Base-by-base conservation (phyloP, 1,140 invertebrate species). In the Drosophila athabasca region DNA sequence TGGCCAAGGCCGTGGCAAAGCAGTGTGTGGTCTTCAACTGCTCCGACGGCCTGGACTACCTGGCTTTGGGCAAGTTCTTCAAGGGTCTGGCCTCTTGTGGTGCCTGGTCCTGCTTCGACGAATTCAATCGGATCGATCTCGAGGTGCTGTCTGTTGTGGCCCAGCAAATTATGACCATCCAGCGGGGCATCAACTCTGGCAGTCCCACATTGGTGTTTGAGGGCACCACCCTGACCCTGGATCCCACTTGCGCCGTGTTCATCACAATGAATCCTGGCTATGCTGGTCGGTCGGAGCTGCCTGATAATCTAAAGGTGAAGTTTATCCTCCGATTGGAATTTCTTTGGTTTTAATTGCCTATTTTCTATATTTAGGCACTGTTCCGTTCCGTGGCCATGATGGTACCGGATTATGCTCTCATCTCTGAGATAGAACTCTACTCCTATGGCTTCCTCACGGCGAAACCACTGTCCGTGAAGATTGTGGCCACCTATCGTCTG, bases 21-120 rank as follows among this genome's bases (percentile, higher is more conserved):
- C 97, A 99, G 90, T 99, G 97, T 90, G 97, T 99, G 6, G 97
- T 99, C 0, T 99, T 99, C 90, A 99, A 99, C 93, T 99, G 98
- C 90, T 99, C 97, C 0, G 96, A 97, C 85, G 97, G 97, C 45
- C 92, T 99, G 15, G 97, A 99, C 92, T 98, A 98, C 82, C 95
- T 98, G 68, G 97, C 97, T 3, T 92, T 99, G 15, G 98, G 98
- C 70, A 99, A 99, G 93, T 99, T 99, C 93, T 98, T 99, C 83
- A 99, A 99, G 95, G 98, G 98, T 64, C 92, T 99, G 44, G 97
- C 97, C 3, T 97, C 97, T 1, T 98, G 97, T 84, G 98, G 98
- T 7, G 97, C 98, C 1, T 99, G 98, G 98, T 97, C 97, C 0
- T 99, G 98, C 92, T 99, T 99, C 90, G 98, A 99, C 89, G 98